phyloP scores from a whole-genome alignment of 1,140 invertebrate genomes.

The Parapsyche elsis region DNA sequence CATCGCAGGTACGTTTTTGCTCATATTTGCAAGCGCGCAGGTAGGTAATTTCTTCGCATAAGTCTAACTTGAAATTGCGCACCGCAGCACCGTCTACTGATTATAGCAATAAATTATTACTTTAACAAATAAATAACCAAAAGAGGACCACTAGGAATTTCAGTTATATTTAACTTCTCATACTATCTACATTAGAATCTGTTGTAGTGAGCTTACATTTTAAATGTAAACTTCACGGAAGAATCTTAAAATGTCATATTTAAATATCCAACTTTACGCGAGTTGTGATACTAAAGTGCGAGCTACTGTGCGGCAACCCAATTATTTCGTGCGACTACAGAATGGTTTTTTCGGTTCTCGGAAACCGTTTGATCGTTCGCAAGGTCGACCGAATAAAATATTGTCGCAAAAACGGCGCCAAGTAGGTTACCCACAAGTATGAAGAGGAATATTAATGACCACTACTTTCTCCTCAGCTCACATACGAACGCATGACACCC shows the following conservation, averaged over 20 bases:
- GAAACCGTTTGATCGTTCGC: conserved; percentile 15
- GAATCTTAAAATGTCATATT: too few relatives aligned
- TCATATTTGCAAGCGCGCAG: not conserved
- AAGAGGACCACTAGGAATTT: too few relatives aligned
- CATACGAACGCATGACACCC: not conserved
- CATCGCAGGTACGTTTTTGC: conserved; percentile 24
- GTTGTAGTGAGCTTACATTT: too few relatives aligned
- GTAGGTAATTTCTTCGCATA: not conserved
- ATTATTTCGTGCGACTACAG: not conserved
- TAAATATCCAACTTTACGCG: too few relatives aligned
- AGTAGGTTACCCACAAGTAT: conserved; percentile 53
- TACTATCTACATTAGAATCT: too few relatives aligned
- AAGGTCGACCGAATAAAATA: conserved; percentile 49
- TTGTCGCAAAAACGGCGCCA: conserved; percentile 52
- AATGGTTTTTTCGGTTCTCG: conserved; percentile 15
- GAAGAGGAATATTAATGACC: conserved; percentile 46
- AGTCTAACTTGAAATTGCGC: not conserved
- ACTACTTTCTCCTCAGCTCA: conserved; percentile 51
- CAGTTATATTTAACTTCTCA: too few relatives aligned
- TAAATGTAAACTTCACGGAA: too few relatives aligned
- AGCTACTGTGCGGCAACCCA: too few relatives aligned
- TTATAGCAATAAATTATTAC: too few relatives aligned
- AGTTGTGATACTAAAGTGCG: too few relatives aligned
- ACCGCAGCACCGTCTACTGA: too few relatives aligned
- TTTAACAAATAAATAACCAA: too few relatives aligned